Conservation (phyloP, 2,888 invertebrate genomes). For the Zygogramma bicolorata region DNA sequence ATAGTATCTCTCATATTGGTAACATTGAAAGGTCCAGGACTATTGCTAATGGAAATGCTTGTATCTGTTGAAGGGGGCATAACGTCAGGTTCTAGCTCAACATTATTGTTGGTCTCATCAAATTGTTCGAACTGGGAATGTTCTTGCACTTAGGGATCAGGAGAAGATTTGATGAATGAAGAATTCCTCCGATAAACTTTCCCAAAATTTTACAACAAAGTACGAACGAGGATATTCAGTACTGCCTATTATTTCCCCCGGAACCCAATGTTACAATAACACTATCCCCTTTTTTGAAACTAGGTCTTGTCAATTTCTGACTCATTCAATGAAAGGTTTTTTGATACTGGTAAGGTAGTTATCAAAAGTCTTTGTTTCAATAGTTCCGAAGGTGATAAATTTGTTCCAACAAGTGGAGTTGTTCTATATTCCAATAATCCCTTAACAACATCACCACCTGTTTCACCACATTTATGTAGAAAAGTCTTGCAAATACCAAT, state of each 20-base stretch:
- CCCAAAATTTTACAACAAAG: neutral
- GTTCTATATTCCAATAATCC: conserved; percentile 35
- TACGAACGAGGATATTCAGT: neutral
- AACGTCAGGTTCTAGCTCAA: neutral
- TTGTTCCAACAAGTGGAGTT: conserved; percentile 27
- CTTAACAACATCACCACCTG: conserved; percentile 18
- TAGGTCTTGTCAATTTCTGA: neutral
- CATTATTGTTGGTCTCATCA: neutral
- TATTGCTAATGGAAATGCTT: neutral
- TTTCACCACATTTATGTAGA: conserved; percentile 16
- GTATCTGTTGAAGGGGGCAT: neutral
- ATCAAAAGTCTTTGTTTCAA: conserved; percentile 20
- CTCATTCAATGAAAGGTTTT: neutral
- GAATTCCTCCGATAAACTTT: neutral
- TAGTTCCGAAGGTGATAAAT: no score
- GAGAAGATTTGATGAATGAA: neutral
- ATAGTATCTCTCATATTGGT: neutral
- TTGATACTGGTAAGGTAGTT: no score
- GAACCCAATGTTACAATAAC: neutral
- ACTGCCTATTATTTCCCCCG: neutral
- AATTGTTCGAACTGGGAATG: neutral
- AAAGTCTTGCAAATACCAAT: conserved; percentile 24
- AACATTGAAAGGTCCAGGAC: neutral
- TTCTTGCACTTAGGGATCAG: neutral
- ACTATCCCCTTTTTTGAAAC: neutral